Percentiles rank a stretch among this genome's conserved stretches.
Evolutionary conservation across 2,797 vertebrate genomes (phyloP).

Genomic region (Botia kubotai): DNA sequence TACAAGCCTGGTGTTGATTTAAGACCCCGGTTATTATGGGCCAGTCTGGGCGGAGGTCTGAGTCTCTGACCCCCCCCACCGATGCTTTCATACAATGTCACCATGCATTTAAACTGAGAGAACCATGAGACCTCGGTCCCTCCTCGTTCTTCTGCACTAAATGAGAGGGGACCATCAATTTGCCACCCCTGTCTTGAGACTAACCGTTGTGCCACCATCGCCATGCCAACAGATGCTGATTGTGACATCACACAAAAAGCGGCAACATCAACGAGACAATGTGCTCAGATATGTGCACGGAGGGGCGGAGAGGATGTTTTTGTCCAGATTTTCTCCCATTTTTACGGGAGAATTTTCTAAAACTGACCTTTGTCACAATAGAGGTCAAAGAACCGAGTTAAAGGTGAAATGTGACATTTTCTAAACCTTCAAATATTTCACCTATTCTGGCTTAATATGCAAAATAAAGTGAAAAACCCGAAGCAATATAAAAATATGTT

Average conservation of each 20-base stretch:
- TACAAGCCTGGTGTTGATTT: constrained; percentile 76
- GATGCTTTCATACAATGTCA: constrained; percentile 61
- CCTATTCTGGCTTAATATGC: background rate
- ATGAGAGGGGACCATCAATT: constrained; percentile 63
- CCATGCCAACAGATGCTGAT: constrained; percentile 52
- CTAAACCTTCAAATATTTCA: background rate
- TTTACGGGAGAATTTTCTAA: too few relatives aligned
- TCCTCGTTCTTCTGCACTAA: constrained; percentile 45
- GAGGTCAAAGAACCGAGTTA: background rate
- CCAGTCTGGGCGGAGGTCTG: constrained; percentile 55
- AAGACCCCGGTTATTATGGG: constrained; percentile 72
- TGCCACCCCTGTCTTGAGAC: constrained; percentile 54
- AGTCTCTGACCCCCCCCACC: constrained; percentile 55
- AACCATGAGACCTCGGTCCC: constrained; percentile 48
- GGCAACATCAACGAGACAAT: constrained; percentile 36
- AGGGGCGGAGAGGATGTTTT: background rate
- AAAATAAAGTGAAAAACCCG: background rate
- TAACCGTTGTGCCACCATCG: constrained; percentile 47
- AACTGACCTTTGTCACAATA: background rate
- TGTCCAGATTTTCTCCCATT: too few relatives aligned
- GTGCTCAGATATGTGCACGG: background rate
- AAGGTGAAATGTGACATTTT: background rate
- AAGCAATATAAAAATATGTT: background rate
- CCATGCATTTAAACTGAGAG: constrained; percentile 53
- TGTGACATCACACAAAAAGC: constrained; percentile 47